A percentile compares a stretch with the other conserved stretches of the same genome.
Conservation (phyloP, 2,113 vertebrate species). For the Sapajus apella region DNA sequence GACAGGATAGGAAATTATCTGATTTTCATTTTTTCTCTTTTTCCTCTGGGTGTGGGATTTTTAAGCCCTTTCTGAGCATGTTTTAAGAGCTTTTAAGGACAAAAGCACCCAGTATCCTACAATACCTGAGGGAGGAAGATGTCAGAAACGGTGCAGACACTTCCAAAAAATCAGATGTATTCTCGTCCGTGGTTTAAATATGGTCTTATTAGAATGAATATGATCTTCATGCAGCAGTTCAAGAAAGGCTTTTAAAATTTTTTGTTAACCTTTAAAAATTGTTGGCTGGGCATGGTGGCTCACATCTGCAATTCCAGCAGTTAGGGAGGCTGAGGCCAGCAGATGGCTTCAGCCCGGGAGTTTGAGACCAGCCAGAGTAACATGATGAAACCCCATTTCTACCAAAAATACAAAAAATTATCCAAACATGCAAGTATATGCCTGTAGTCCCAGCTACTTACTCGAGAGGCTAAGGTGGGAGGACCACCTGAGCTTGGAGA, state of each 20-base stretch:
- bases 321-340: no score
- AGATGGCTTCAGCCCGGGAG: no score
- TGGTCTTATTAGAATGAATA: not conserved
- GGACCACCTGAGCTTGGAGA: no score
- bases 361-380: no score
- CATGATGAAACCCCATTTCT: no score
- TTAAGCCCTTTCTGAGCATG: not conserved
- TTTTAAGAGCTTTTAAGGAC: not conserved
- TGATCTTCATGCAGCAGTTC: not conserved
- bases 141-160: conserved; percentile 22
- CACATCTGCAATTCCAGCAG: no score
- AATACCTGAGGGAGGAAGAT: not conserved
- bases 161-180: conserved; percentile 65
- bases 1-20: conserved; percentile 5
- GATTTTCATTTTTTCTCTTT: not conserved
- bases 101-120: not conserved
- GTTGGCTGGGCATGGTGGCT: no score
- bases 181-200: not conserved
- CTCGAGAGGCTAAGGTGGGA: no score
- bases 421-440: no score
- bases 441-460: no score
- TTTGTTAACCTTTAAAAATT: not conserved
- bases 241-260: not conserved
- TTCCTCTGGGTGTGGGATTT: not conserved
- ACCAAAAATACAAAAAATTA: no score